Evolutionary conservation across 1,140 invertebrate species (phyloP), one percentile per base, ranked within the genome.

Genomic region (Ooceraea biroi): DNA sequence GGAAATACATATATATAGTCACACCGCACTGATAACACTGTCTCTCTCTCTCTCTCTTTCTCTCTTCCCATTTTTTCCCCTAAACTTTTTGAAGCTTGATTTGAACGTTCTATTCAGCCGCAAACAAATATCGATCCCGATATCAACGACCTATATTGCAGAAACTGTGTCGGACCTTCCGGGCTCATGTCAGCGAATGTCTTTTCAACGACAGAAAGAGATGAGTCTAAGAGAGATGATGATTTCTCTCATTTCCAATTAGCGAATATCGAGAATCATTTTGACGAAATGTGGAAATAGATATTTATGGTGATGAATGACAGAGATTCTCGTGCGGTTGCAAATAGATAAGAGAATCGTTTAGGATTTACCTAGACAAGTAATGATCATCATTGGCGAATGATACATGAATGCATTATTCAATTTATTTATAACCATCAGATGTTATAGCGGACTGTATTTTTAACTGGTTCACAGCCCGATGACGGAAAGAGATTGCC

Each of bases 401-500:
- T 41, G 76, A 44, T 66, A 19, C 22, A 58, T 57, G 69, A 80
- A 57, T 48, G 73, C 50, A n/a, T 68, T 57, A 55, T 80, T 71
- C 65, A 22, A 69, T 30, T 69, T 80, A 71, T 80, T 80, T 80
- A 80, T 80, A 80, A 30, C 65, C 36, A 14, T 71, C 22, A 71
- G 65, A 80, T 71, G 69, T 80, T 36, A 71, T 66, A 66, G 2
- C 63, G 36, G 36, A 44, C 19, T 12, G 50, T 71, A 80, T 78
- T 78, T 78, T 78, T 80, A 80, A 80, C 65, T 65, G 44, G 65
- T 80, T 80, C 76, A 71, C 65, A 80, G 76, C 65, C 63, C 76
- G 76, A 80, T 80, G 52, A 57, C 63, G 63, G 76, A 80, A 80
- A 80, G 76, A 17, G n/a, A 80, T 80, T 30, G 60, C 60, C 7